phyloP scores from a whole-genome alignment of 2,113 vertebrate species.

The Todiramphus saurophagus region DNA sequence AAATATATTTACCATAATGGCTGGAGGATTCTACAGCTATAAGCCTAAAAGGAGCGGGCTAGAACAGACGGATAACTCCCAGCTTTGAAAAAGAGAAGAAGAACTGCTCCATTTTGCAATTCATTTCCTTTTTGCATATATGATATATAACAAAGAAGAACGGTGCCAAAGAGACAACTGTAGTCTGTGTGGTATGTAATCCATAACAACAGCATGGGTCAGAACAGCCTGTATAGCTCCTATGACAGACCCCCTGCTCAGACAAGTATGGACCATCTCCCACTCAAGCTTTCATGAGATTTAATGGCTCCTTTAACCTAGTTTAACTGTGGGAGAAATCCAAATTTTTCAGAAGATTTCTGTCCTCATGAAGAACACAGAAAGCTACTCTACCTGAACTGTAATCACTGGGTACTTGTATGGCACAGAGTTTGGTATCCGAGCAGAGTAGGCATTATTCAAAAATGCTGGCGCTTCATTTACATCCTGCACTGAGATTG shows the following conservation, averaged over 20 bases:
- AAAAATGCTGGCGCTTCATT: constrained; percentile 76
- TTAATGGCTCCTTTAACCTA: neutral
- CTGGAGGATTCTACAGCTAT: neutral
- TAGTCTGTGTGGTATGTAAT: neutral
- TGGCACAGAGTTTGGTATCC: constrained; percentile 66
- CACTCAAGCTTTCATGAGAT: neutral
- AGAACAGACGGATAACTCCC: neutral
- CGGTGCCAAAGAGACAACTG: neutral
- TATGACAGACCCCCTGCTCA: neutral
- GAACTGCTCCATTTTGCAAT: neutral
- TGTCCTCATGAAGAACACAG: neutral
- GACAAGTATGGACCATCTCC: neutral
- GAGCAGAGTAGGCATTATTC: constrained; percentile 38
- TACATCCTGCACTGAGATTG: constrained; percentile 18
- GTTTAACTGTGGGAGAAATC: neutral
- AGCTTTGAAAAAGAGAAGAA: neutral
- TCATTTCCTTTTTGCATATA: neutral
- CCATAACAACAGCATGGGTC: neutral
- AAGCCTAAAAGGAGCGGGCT: neutral
- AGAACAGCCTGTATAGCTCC: neutral
- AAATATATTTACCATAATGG: neutral
- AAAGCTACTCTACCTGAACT: constrained; percentile 32
- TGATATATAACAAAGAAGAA: neutral
- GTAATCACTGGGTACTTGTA: constrained; percentile 70
- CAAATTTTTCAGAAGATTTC: neutral